These are phyloP conservation scores for Chaitophorus viminalis DNA, from an alignment of 2,888 invertebrate genomes.

Conservation along the genomic window DNA sequence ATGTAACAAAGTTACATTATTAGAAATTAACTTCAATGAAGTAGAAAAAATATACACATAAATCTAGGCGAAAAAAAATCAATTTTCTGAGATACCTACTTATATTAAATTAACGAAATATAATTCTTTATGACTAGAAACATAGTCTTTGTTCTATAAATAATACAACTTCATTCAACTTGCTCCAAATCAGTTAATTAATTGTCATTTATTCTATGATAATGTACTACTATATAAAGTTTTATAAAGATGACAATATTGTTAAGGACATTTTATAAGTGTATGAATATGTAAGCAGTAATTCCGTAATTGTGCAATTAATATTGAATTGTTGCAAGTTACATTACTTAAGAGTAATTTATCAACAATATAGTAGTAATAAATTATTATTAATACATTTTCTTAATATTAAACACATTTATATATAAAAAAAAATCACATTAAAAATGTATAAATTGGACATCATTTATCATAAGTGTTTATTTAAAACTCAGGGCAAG, in stretches of 20 bases:
- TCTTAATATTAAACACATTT: conserved; percentile 39
- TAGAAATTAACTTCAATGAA: too few species aligned
- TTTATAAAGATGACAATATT: background rate
- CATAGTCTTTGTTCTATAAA: conserved; percentile 53
- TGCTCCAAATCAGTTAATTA: conserved; percentile 24
- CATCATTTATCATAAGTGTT: conserved; percentile 13
- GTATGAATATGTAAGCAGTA: too few species aligned
- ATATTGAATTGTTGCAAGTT: conserved; percentile 25
- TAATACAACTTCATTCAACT: conserved; percentile 43
- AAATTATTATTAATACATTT: conserved; percentile 46
- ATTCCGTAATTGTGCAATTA: background rate
- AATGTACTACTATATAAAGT: background rate
- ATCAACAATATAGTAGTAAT: conserved; percentile 48
- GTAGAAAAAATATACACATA: background rate
- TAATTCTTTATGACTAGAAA: conserved; percentile 57
- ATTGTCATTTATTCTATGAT: background rate
- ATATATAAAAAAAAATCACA: conserved; percentile 35
- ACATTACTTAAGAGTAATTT: conserved; percentile 33
- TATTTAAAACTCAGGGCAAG: background rate
- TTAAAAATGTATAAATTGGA: conserved; percentile 45
- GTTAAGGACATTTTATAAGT: too few species aligned
- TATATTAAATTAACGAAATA: conserved; percentile 59
- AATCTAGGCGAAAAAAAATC: background rate
- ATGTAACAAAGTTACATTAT: too few species aligned
- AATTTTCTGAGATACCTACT: conserved; percentile 46